Evolutionary conservation across 2,113 vertebrate genomes (phyloP).

Genomic region (Gulo gulo): DNA sequence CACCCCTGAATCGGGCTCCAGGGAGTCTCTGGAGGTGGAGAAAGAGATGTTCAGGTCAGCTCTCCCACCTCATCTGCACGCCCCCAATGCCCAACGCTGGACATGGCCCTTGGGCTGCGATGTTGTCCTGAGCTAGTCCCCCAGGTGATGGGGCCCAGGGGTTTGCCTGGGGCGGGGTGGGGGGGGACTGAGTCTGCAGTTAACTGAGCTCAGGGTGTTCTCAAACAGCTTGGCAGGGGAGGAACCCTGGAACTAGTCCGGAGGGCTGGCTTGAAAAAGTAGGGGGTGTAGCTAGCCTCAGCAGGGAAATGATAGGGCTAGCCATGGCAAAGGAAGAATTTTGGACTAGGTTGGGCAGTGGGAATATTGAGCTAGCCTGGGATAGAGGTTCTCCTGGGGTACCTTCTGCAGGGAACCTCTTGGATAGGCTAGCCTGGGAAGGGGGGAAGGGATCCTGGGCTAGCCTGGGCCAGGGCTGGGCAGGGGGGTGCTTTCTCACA

Average conservation of each 20-base stretch:
- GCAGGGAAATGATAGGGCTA: background rate
- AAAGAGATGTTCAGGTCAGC: background rate
- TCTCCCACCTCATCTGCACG: accelerated
- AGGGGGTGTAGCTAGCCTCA: background rate
- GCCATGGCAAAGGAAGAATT: background rate
- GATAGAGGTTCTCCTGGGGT: background rate
- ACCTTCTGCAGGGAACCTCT: background rate
- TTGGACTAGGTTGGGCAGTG: background rate
- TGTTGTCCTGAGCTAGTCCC: background rate
- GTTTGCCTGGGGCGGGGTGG: background rate
- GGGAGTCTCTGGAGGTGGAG: conserved; percentile 77
- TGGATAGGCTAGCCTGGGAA: background rate
- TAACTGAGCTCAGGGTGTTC: background rate
- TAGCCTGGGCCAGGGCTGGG: background rate
- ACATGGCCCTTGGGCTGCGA: background rate
- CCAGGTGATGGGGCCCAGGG: background rate
- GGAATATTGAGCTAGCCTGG: background rate
- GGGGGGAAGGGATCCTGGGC: accelerated
- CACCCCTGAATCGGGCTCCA: conserved; percentile 78
- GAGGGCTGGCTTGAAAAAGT: background rate
- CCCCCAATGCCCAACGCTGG: background rate
- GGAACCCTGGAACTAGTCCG: background rate
- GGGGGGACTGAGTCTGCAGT: background rate
- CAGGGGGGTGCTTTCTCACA: conserved; percentile 77
- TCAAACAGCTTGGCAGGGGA: background rate